Base-by-base conservation (phyloP, 2,797 vertebrate species). In the Brachyrhaphis roseni region DNA sequence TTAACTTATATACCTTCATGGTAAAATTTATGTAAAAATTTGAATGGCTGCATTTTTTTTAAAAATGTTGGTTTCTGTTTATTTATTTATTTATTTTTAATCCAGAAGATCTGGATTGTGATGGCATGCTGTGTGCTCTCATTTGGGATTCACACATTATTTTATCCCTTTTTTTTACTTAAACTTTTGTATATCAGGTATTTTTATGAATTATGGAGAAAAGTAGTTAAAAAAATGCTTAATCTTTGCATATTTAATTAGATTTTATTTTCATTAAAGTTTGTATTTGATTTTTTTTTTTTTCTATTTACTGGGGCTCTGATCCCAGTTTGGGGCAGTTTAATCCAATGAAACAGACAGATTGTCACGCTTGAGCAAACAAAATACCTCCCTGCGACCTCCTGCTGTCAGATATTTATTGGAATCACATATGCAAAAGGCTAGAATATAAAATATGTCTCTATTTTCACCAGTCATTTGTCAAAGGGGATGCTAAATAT, bases 321-420 rank as follows among this genome's bases (percentile, higher is more conserved):
- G 34, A 66, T 66, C 8, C 62, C 62, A 66, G 34, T 51, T n/a
- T 31, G n/a, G 11, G 12, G 11, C n/a, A 59, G n/a, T 34, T 64
- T 64, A 64, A 34, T n/a, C 55, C n/a, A n/a, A 13, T 57, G 55
- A n/a, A 57, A 57, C 55, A 57, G n/a, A 57, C 55, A 57, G 55
- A 57, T 64, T 64, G 18, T 64, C 15, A 64, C 7, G 31, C 59
- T 64, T 64, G 13, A 64, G n/a, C 59, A 64, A 36, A 36, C 59
- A 36, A 64, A 64, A 18, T 36, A 34, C 28, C 28, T 64, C 31
- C 15, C 59, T 36, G 55, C n/a, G n/a, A 57, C 55, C 55, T 28
- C 55, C 55, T n/a, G 55, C 11, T 57, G 55, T 28, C n/a, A 57
- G 55, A 55, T 57, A 28, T 57, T 57, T 57, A 57, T 28, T n/a